Percentiles rank a stretch among this genome's conserved stretches.
Conservation (phyloP, 2,113 vertebrate genomes). For the Mugil cephalus region DNA sequence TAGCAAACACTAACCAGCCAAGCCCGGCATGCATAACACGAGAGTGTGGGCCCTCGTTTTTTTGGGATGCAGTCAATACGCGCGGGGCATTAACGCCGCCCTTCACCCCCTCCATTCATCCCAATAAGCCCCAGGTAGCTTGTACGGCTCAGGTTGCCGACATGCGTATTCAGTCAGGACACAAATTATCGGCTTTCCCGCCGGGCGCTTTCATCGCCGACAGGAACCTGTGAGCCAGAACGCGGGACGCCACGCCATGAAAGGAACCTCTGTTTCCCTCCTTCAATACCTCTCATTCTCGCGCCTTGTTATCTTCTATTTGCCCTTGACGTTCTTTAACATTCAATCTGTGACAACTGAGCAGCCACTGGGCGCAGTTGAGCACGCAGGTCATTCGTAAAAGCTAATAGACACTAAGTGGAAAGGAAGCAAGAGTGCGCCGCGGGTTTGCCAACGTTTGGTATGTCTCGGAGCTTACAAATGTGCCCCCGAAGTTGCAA, state of each 20-base stretch:
- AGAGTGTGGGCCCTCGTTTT: conserved; percentile 46
- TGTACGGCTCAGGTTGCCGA: conserved; percentile 70
- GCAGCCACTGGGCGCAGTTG: conserved; percentile 43
- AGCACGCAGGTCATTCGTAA: conserved; percentile 61
- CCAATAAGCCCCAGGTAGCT: conserved; percentile 64
- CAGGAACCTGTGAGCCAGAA: conserved; percentile 53
- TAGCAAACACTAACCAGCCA: conserved; percentile 69
- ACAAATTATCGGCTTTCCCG: conserved; percentile 69
- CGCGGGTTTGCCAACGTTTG: conserved; percentile 42
- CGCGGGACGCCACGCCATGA: conserved; percentile 49
- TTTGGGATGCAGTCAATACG: conserved; percentile 41
- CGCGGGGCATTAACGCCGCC: conserved; percentile 50
- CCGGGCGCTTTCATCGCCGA: conserved; percentile 64
- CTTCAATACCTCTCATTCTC: conserved; percentile 37
- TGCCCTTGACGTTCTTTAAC: conserved; percentile 70
- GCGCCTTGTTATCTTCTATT: conserved; percentile 53
- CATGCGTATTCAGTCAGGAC: conserved; percentile 66
- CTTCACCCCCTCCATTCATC: conserved; percentile 60
- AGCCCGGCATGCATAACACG: conserved; percentile 70
- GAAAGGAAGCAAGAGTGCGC: conserved; percentile 34
- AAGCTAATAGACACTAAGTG: conserved; percentile 58
- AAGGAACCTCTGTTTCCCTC: conserved; percentile 38
- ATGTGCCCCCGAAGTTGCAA: conserved; percentile 40
- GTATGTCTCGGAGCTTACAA: conserved; percentile 16
- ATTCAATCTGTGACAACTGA: conserved; percentile 61